phyloP scores from a whole-genome alignment of 2,888 invertebrate genomes.

The Torymus texanus region DNA sequence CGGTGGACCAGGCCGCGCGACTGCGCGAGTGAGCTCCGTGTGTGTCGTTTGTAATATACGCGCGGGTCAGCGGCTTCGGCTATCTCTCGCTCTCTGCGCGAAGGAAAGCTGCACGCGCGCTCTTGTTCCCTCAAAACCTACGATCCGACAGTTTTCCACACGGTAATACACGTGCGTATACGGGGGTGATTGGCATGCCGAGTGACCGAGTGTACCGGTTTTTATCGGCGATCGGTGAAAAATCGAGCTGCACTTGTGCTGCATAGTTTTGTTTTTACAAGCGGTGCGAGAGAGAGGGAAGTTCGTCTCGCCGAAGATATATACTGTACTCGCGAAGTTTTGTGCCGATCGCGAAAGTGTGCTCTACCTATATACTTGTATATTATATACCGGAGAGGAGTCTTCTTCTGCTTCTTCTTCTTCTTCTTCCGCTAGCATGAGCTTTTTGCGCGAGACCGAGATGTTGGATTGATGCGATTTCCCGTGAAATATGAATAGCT shows the following conservation, averaged over 20 bases:
- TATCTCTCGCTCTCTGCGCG: not conserved
- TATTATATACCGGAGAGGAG: not conserved
- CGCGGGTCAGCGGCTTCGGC: constrained; percentile 40
- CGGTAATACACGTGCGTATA: too few species aligned
- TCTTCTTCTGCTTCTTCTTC: too few species aligned
- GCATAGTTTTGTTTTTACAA: constrained; percentile 11
- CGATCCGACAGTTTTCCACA: too few species aligned
- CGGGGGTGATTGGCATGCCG: too few species aligned
- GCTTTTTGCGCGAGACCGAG: constrained; percentile 9
- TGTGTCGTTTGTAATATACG: constrained; percentile 18
- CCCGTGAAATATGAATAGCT: constrained; percentile 15
- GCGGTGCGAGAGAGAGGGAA: not conserved
- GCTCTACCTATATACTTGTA: too few species aligned
- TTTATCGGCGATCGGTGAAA: not conserved
- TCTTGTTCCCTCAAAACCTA: not conserved
- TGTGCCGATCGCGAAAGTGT: too few species aligned
- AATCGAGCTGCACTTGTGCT: not conserved
- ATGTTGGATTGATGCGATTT: constrained; percentile 7
- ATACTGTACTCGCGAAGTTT: not conserved
- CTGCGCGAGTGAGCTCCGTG: not conserved
- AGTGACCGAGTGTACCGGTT: not conserved
- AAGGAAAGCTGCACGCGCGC: constrained; percentile 34
- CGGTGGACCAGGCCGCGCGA: constrained; percentile 13
- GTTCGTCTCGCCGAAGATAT: not conserved
- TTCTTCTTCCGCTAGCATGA: constrained; percentile 6